Evolutionary conservation across 2,113 vertebrate species (phyloP).

Genomic region (Sturnira hondurensis): DNA sequence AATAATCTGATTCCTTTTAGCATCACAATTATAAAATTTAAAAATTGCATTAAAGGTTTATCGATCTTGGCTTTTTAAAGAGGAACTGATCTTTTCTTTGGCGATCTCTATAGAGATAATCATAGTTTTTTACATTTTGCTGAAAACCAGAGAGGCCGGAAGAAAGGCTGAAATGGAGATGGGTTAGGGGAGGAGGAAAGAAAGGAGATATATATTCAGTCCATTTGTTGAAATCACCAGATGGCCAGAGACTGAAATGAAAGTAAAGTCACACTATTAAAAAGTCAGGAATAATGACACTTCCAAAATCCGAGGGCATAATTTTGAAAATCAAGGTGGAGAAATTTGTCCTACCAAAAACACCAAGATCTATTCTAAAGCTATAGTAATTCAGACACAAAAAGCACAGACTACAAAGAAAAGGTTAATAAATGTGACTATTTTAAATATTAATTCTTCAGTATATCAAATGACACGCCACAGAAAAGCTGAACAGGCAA

Average conservation of each 20-base stretch:
- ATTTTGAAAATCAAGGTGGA: conserved; percentile 15
- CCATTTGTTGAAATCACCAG: not conserved
- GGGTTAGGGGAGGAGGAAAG: not conserved
- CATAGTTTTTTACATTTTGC: not conserved
- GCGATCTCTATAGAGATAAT: not conserved
- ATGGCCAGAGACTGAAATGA: not conserved
- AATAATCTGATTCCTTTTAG: not conserved
- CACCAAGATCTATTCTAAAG: not conserved
- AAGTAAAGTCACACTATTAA: not conserved
- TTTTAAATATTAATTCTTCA: not conserved
- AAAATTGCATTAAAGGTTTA: not conserved
- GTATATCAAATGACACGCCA: not conserved
- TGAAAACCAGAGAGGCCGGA: not conserved
- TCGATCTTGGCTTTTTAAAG: not conserved
- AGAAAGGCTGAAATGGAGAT: not conserved
- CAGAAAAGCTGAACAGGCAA: not conserved
- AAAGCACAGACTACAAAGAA: not conserved
- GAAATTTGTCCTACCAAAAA: not conserved
- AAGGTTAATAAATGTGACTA: not conserved
- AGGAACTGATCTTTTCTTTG: not conserved
- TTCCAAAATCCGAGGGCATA: conserved; percentile 8
- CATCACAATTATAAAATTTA: not conserved
- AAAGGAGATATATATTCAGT: not conserved
- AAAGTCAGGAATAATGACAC: not conserved
- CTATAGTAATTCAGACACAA: not conserved